Evolutionary conservation across 92 coral and sea anemone species (phyloP).

Genomic region (Palythoa caribaeorum): DNA sequence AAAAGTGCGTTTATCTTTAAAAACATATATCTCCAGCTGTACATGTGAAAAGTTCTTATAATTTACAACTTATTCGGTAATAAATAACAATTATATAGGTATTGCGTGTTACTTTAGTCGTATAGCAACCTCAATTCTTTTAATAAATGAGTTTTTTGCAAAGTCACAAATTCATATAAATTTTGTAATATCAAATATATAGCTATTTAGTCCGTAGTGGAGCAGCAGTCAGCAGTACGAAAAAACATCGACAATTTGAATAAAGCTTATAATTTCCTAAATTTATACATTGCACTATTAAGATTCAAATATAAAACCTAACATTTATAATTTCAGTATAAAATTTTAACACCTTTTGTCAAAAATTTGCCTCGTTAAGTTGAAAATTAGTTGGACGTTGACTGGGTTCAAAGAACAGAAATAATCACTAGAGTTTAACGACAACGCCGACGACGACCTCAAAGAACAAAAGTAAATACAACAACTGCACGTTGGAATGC

Average conservation of each 20-base stretch:
- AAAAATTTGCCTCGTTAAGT: neutral
- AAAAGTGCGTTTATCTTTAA: slow-evolving; percentile 25
- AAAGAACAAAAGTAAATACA: too few species aligned
- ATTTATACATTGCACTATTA: slow-evolving; percentile 1
- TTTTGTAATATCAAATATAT: slow-evolving; percentile 34
- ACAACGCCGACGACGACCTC: too few species aligned
- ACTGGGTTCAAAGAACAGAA: slow-evolving; percentile 23
- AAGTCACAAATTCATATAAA: neutral
- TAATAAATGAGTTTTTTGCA: slow-evolving; percentile 15
- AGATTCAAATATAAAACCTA: slow-evolving; percentile 7
- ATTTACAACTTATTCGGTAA: slow-evolving; percentile 48
- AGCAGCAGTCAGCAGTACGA: neutral
- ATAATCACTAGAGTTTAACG: neutral
- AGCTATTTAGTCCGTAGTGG: neutral
- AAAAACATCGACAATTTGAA: neutral
- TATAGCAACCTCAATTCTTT: neutral
- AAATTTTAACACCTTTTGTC: neutral
- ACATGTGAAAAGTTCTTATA: slow-evolving; percentile 21
- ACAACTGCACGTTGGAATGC: too few species aligned
- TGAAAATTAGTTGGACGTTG: neutral
- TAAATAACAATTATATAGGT: slow-evolving; percentile 40
- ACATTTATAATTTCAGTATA: neutral
- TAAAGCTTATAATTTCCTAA: neutral
- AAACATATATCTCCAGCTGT: slow-evolving; percentile 42
- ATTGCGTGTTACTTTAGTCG: slow-evolving; percentile 2